Conservation (phyloP, 2,797 vertebrate species). For the Spea hammondii region DNA sequence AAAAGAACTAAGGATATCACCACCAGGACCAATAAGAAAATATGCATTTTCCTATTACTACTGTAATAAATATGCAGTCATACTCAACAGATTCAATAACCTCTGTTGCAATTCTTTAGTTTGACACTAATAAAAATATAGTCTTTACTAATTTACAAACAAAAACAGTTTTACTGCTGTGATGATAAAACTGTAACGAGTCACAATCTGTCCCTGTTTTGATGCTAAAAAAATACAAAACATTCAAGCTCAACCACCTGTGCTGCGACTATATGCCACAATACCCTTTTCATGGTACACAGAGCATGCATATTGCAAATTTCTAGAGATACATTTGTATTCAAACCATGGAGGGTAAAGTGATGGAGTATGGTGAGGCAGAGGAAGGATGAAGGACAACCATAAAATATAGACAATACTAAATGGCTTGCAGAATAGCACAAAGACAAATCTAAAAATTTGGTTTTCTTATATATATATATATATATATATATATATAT, state of each 20-base stretch:
- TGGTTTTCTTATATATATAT: background rate
- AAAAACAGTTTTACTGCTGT: conserved; percentile 6
- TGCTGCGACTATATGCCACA: background rate
- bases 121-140: background rate
- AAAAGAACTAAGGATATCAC: too few relatives aligned
- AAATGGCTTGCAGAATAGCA: conserved; percentile 5
- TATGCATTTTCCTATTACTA: too few relatives aligned
- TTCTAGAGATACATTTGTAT: conserved; percentile 31
- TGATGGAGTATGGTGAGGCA: conserved; percentile 11
- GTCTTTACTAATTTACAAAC: conserved; percentile 18
- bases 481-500: background rate
- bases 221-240: conserved; percentile 12
- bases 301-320: background rate
- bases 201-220: conserved; percentile 12
- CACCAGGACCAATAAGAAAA: too few relatives aligned
- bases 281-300: conserved; percentile 21
- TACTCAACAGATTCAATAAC: too few relatives aligned
- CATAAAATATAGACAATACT: conserved; percentile 26
- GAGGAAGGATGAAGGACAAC: conserved; percentile 15
- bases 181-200: conserved; percentile 27
- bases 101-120: background rate
- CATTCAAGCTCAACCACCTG: background rate
- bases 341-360: conserved; percentile 2
- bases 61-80: too few relatives aligned
- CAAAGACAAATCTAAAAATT: background rate